Evolutionary conservation across 1,140 invertebrate genomes (phyloP), one percentile per base, ranked within the genome.

Genomic region (Atta texana): DNA sequence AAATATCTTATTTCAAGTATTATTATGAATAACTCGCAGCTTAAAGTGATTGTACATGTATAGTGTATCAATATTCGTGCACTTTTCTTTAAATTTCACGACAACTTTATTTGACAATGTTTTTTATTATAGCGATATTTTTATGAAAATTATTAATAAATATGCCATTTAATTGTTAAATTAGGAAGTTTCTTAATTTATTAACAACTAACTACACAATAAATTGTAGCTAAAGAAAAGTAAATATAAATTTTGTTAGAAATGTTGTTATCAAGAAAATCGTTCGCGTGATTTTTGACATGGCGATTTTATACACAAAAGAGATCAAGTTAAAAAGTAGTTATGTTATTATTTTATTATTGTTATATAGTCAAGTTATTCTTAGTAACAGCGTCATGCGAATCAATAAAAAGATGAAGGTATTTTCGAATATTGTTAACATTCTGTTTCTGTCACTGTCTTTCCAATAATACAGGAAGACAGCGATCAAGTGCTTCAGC

Each of bases 381-480:
- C 5, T 55, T 69, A 57, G 24, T 57, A 39, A 71, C 49, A 71
- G 21, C 14, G 53, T 81, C 6, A 81, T 18, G 28, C 6, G 8
- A 21, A 81, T 71, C 77, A 24, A 80, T 80, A 55, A 24, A 39
- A 55, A 57, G 14, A 28, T 5, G 7, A 16, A n/a, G n/a, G 16
- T 69, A 49, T 80, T 81, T 69, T 24, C 49, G n/a, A 69, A 69
- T 24, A 24, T 31, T 80, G 2, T 55, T 80, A 69, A 69, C 39
- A 39, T 18, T 71, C 14, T 21, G 18, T 57, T 49, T 49, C 34
- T 28, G 21, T 14, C 18, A 24, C 21, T 77, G 34, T 76, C 21
- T 53, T 69, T n/a, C 14, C n/a, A 34, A 68, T 69, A 81, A 55
- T 71, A 57, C 21, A 55, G 64, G 77, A 81, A 81, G 49, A n/a